A percentile compares a stretch with the other conserved stretches of the same genome.
phyloP scores from a whole-genome alignment of 2,797 vertebrate species.

The Peromyscus melanophrys region DNA sequence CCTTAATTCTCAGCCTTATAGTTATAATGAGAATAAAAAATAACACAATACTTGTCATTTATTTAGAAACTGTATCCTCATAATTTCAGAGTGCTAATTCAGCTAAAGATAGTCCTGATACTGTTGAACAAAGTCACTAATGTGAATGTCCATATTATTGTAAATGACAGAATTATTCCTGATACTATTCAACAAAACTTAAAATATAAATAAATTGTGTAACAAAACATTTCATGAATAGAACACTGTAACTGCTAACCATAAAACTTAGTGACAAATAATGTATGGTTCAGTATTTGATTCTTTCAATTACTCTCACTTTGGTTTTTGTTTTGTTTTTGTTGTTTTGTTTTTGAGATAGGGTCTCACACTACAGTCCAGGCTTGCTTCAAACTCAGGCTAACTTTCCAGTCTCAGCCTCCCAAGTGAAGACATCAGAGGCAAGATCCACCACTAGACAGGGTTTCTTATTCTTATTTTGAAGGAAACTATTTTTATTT shows the following conservation, averaged over 20 bases:
- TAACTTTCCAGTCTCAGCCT: neutral
- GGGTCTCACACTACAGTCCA: neutral
- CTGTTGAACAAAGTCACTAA: neutral
- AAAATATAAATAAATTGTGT: neutral
- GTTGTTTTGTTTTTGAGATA: neutral
- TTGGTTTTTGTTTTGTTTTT: neutral
- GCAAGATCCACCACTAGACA: neutral
- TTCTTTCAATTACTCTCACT: neutral
- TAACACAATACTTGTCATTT: neutral
- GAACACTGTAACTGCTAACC: neutral
- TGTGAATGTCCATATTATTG: neutral
- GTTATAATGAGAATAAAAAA: neutral
- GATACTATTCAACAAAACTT: neutral
- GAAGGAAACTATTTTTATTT: neutral
- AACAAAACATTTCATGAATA: neutral
- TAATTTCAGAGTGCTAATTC: neutral
- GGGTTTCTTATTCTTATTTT: neutral
- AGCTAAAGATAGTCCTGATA: neutral
- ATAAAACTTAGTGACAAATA: neutral
- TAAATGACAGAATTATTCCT: slow-evolving; percentile 21
- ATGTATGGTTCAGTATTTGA: neutral
- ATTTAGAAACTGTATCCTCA: neutral
- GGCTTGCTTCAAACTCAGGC: neutral
- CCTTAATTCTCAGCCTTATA: neutral
- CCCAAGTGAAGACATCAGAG: neutral